A percentile compares a stretch with the other conserved stretches of the same genome.
Evolutionary conservation across 2,113 vertebrate genomes (phyloP).

Genomic region (Alethe castanea): DNA sequence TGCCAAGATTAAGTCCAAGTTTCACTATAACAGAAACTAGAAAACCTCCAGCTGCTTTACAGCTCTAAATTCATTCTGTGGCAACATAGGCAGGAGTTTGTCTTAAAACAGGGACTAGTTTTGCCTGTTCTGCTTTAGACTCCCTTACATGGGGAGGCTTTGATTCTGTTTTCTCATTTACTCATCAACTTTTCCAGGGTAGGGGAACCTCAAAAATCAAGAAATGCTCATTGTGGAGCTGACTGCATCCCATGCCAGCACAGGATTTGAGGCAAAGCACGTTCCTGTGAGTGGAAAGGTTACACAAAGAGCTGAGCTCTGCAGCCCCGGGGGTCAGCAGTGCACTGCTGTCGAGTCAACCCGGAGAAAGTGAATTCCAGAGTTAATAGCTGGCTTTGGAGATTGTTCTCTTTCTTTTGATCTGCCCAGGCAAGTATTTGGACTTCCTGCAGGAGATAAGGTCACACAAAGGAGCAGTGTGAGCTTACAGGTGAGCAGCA

Average conservation of each 20-base stretch:
- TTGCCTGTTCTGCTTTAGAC: background rate
- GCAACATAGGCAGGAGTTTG: background rate
- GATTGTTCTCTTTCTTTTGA: constrained; percentile 6
- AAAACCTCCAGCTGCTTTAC: background rate
- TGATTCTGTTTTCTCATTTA: background rate
- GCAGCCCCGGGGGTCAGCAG: background rate
- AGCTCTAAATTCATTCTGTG: background rate
- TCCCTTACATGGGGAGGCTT: background rate
- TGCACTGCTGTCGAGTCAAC: background rate
- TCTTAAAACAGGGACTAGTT: background rate
- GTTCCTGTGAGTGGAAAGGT: background rate
- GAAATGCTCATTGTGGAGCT: background rate
- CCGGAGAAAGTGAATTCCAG: constrained; percentile 13
- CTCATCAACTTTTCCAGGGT: background rate
- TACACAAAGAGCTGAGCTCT: background rate
- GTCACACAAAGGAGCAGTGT: background rate
- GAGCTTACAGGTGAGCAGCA: background rate
- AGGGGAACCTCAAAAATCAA: background rate
- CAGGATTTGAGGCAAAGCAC: background rate
- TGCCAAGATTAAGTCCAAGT: background rate
- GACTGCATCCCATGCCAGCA: background rate
- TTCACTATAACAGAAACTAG: background rate
- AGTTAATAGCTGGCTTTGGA: background rate
- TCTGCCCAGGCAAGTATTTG: background rate
- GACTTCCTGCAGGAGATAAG: background rate